These are phyloP conservation scores for Syritta pipiens DNA, from an alignment of 2,888 invertebrate genomes.

Conservation along the genomic window DNA sequence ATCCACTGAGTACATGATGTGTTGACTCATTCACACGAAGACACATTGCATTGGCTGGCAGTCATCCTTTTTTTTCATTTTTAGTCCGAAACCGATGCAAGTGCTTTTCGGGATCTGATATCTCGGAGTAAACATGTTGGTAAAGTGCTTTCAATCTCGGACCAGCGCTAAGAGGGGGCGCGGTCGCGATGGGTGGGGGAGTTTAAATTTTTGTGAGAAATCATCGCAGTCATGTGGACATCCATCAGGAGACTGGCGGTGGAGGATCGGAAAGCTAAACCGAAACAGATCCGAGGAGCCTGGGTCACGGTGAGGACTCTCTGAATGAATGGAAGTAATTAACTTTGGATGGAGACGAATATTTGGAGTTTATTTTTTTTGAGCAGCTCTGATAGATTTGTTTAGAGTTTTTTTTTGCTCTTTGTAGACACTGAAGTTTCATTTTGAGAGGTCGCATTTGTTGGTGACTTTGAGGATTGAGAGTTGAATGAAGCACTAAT, in stretches of 20 bases:
- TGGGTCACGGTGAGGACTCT: conserved; percentile 20
- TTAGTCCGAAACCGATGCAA: conserved; percentile 31
- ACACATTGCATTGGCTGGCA: conserved; percentile 46
- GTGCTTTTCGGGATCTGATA: conserved; percentile 53
- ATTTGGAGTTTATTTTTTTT: too few relatives aligned
- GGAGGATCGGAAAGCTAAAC: conserved; percentile 24
- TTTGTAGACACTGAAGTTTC: too few relatives aligned
- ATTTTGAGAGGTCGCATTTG: too few relatives aligned
- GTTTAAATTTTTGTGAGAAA: conserved; percentile 38
- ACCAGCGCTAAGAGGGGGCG: neutral
- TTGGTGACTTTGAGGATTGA: too few relatives aligned
- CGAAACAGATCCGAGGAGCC: conserved; percentile 39
- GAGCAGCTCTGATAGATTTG: too few relatives aligned
- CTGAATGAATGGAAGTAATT: conserved; percentile 45
- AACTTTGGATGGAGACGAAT: neutral
- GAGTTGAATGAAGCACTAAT: too few relatives aligned
- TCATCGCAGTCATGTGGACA: conserved; percentile 56
- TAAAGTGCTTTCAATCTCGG: conserved; percentile 61
- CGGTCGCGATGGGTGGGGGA: conserved; percentile 9
- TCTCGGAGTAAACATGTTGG: conserved; percentile 62
- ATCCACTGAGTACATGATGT: conserved; percentile 66
- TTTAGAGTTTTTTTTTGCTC: too few relatives aligned
- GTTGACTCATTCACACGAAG: conserved; percentile 68
- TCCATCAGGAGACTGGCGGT: conserved; percentile 40
- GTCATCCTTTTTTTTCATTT: too few relatives aligned